phyloP scores from a whole-genome alignment of 2,797 vertebrate species.

The Squalus acanthias region DNA sequence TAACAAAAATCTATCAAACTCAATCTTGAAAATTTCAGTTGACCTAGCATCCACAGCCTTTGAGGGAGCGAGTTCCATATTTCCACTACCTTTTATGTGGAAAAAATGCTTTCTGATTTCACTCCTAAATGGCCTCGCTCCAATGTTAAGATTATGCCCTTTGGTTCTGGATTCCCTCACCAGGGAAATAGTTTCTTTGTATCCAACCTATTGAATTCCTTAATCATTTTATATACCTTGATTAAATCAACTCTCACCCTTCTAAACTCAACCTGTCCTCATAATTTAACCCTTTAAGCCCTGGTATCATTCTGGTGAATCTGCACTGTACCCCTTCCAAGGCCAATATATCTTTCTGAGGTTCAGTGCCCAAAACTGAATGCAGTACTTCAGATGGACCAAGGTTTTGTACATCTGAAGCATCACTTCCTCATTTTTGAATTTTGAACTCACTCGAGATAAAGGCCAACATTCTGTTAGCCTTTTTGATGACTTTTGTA shows the following conservation, averaged over 20 bases:
- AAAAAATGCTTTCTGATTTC: background rate
- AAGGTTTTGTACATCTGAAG: background rate
- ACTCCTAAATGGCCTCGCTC: background rate
- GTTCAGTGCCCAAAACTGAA: background rate
- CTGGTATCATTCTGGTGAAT: background rate
- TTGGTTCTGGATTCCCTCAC: background rate
- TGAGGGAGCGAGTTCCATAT: background rate
- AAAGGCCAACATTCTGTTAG: background rate
- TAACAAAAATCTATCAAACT: background rate
- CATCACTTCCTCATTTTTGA: background rate
- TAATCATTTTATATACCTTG: background rate
- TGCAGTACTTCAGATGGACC: background rate
- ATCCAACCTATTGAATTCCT: background rate
- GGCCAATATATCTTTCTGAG: background rate
- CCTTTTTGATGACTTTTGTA: background rate
- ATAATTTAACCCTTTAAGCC: background rate
- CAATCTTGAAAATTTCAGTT: background rate
- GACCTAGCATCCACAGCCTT: background rate
- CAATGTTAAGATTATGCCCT: background rate
- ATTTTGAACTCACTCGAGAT: background rate
- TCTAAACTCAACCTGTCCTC: background rate
- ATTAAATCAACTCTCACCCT: background rate
- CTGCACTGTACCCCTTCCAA: background rate
- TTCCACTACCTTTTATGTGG: background rate
- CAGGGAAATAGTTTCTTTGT: background rate